Evolutionary conservation across 2,113 vertebrate species (phyloP), one percentile per base, ranked within the genome.

Genomic region (Speoplatyrhinus poulsoni): DNA sequence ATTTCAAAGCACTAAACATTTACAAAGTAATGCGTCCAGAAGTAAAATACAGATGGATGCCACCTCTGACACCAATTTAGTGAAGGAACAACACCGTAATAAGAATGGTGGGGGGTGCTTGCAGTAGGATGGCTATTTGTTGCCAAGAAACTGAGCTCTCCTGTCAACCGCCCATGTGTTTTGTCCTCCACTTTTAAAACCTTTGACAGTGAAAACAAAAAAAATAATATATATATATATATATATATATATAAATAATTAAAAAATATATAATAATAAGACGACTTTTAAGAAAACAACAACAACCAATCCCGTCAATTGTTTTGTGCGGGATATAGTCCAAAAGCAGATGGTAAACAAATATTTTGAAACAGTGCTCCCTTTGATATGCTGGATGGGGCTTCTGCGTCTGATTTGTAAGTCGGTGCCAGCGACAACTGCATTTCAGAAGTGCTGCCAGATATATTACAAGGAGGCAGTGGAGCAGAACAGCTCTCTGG

Each of bases 401-500:
- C 83, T 82, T 87, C 81, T 80, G 72, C 54, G 76, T 86, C 82
- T 88, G 86, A 91, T 89, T 89, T 87, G 83, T 88, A 79, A 85
- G 81, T 67, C 76, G 67, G 81, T 87, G 85, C 87, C 90, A 90
- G 82, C 76, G 64, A 86, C 88, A 85, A 85, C 85, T 86, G 87
- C 87, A 88, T 92, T 90, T 91, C 82, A 77, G 85, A 90, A 90
- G 77, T 53, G 73, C 86, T 90, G 86, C 90, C 90, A 93, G 90
- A 89, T 89, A 89, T 90, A 92, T 91, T 91, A 91, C 87, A 86
- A 85, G 80, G 72, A 79, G 87, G 87, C 90, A 91, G 76, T 91
- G 87, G 87, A 92, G 90, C 90, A 90, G 90, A 92, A 92, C 90
- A 82, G 82, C 75, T 87, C 84, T 84, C 82, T 90, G 88, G 87